Percentiles rank a stretch among this genome's conserved stretches.
These are phyloP conservation scores for Portevinia maculata DNA, from an alignment of 2,888 invertebrate genomes.

Conservation along the genomic window DNA sequence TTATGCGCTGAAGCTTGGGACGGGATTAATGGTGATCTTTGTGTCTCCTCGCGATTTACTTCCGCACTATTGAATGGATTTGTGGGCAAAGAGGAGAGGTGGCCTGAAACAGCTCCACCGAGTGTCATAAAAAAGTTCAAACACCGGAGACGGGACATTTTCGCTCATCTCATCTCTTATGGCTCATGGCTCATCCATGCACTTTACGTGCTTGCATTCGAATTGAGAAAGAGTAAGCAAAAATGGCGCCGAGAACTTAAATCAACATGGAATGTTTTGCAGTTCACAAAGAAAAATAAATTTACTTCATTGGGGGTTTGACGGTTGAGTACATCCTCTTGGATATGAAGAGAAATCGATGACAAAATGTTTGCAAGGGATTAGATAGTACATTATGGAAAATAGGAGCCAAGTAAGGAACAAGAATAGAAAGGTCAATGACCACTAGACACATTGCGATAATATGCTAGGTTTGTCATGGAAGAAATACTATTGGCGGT, in stretches of 20 bases:
- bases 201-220: slow-evolving; percentile 6
- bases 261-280: slow-evolving; percentile 11
- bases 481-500: too few relatives aligned
- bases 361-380: too few relatives aligned
- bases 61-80: slow-evolving; percentile 49
- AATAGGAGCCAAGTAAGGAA: too few relatives aligned
- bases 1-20: slow-evolving; percentile 12
- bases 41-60: slow-evolving; percentile 36
- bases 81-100: not conserved
- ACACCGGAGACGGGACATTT: slow-evolving; percentile 11
- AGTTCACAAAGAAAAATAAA: not conserved
- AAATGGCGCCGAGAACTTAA: slow-evolving; percentile 4
- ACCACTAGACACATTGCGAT: too few relatives aligned
- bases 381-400: too few relatives aligned
- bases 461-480: too few relatives aligned
- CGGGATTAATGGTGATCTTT: slow-evolving; percentile 37
- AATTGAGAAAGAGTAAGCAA: not conserved
- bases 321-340: not conserved
- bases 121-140: slow-evolving; percentile 31
- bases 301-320: not conserved
- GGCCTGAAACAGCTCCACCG: not conserved
- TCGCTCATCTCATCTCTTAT: not conserved
- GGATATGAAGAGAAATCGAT: too few relatives aligned
- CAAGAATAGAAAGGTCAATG: too few relatives aligned
- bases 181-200: slow-evolving; percentile 14